phyloP scores from a whole-genome alignment of 1,140 invertebrate species.

The Capitella teleta region DNA sequence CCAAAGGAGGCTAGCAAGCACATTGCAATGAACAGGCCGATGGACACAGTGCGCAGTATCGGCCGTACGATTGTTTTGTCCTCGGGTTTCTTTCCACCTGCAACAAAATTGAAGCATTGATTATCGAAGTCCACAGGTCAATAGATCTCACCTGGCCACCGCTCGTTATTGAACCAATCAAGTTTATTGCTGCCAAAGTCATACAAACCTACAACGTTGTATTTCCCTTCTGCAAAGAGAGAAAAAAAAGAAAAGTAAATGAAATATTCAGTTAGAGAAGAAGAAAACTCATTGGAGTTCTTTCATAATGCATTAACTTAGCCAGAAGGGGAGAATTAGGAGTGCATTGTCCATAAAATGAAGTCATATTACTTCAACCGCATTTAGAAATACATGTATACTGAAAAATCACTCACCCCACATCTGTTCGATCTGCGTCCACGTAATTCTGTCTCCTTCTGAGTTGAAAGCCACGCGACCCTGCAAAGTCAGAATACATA shows the following conservation, averaged over 20 bases:
- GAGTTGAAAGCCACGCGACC: slow-evolving; percentile 90
- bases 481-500: slow-evolving; percentile 45
- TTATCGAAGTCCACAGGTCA: background rate
- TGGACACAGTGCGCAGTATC: slow-evolving; percentile 55
- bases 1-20: slow-evolving; percentile 73
- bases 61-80: slow-evolving; percentile 81
- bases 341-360: no score
- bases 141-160: slow-evolving; percentile 62
- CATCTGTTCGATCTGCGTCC: slow-evolving; percentile 50
- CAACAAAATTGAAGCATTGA: slow-evolving; percentile 13
- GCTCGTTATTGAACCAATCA: slow-evolving; percentile 78
- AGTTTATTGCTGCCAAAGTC: slow-evolving; percentile 90
- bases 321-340: no score
- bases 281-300: no score
- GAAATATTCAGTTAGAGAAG: no score
- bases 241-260: no score
- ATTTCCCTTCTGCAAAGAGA: slow-evolving; percentile 59
- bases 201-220: slow-evolving; percentile 90
- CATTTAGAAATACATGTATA: no score
- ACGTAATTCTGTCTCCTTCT: slow-evolving; percentile 92
- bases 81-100: slow-evolving; percentile 70
- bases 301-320: no score
- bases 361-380: no score
- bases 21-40: slow-evolving; percentile 82
- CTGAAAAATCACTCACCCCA: slow-evolving; percentile 8